Percentiles rank a stretch among this genome's conserved stretches.
These are phyloP conservation scores for Diachasmimorpha longicaudata DNA, from an alignment of 1,140 invertebrate genomes.

Conservation along the genomic window DNA sequence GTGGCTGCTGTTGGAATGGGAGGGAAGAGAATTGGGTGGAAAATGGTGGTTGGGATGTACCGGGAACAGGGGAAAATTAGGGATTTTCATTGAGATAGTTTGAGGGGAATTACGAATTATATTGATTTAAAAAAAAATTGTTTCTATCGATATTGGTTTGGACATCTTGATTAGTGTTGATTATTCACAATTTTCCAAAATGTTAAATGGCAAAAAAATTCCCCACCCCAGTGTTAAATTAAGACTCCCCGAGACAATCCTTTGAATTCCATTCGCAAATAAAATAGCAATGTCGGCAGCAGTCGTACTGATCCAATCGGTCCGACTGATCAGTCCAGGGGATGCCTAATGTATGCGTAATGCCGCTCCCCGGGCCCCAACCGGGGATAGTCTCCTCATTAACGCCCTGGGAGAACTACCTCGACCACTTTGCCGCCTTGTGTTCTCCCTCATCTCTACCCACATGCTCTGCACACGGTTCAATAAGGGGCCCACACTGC, in stretches of 20 bases:
- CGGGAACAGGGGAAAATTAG: too few species aligned
- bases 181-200: too few species aligned
- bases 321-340: slow-evolving; percentile 46
- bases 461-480: not conserved
- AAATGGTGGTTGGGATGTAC: too few species aligned
- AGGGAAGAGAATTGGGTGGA: not conserved
- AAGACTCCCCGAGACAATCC: not conserved
- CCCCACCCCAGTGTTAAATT: not conserved
- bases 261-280: not conserved
- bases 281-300: slow-evolving; percentile 4
- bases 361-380: slow-evolving; percentile 37
- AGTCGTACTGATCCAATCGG: slow-evolving; percentile 48
- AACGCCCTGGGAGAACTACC: slow-evolving; percentile 3
- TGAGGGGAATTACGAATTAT: not conserved
- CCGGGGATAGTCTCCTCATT: slow-evolving; percentile 7
- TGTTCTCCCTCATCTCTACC: not conserved
- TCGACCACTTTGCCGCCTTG: not conserved
- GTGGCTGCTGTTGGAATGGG: slow-evolving; percentile 31
- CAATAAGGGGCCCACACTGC: slow-evolving; percentile 12
- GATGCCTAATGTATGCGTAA: slow-evolving; percentile 59
- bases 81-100: too few species aligned
- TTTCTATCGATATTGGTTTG: too few species aligned
- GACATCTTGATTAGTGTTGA: too few species aligned
- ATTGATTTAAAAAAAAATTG: too few species aligned
- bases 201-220: too few species aligned